A percentile compares a stretch with the other conserved stretches of the same genome.
phyloP scores from a whole-genome alignment of 1,140 invertebrate species.

The Rhopalosiphum maidis region DNA sequence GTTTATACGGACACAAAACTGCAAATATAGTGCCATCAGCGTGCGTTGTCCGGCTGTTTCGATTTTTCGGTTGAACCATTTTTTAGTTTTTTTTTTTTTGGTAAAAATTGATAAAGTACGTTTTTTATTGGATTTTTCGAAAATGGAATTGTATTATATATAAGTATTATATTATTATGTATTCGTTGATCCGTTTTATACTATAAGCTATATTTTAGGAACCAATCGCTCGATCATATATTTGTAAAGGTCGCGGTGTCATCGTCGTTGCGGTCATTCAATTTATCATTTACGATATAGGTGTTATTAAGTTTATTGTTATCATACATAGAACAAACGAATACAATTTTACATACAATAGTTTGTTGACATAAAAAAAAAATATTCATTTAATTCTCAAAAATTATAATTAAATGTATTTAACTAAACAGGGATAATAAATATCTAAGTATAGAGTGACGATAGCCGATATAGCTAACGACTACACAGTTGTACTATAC shows the following conservation, averaged over 20 bases:
- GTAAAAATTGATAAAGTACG: neutral
- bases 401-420: neutral
- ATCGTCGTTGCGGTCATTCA: neutral
- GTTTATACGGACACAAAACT: neutral
- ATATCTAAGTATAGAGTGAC: too few species aligned
- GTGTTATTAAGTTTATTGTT: neutral
- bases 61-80: neutral
- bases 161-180: neutral
- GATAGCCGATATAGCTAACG: neutral
- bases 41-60: neutral
- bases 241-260: neutral
- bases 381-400: neutral
- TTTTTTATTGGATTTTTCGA: neutral
- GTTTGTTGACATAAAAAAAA: neutral
- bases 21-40: neutral
- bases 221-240: neutral
- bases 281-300: neutral
- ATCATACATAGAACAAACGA: neutral
- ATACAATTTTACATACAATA: neutral
- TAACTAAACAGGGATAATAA: neutral
- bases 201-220: neutral
- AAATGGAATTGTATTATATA: neutral
- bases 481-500: too few species aligned
- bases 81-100: neutral
- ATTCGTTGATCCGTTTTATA: neutral